phyloP scores from a whole-genome alignment of 2,797 vertebrate species.

The Echeneis naucrates region DNA sequence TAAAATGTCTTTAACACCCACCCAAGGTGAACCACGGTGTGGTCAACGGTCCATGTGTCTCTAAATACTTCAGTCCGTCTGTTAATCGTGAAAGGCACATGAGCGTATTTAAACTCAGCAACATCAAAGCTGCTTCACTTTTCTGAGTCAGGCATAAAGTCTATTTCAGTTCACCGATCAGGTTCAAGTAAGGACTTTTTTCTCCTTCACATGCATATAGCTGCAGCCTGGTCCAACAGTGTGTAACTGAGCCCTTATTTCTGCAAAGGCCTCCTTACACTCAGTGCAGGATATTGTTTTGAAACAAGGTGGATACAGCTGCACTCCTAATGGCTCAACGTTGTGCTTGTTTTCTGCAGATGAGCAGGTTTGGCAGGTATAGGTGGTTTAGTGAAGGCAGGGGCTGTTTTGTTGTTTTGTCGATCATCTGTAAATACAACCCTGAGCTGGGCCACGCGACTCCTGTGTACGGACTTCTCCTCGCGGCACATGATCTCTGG shows the following conservation, averaged over 20 bases:
- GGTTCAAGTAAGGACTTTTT: conserved; percentile 35
- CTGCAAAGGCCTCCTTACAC: conserved; percentile 5
- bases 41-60: conserved; percentile 28
- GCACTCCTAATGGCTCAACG: conserved; percentile 32
- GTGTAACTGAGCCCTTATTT: conserved; percentile 9
- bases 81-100: conserved; percentile 38
- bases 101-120: conserved; percentile 37
- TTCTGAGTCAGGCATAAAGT: conserved; percentile 51
- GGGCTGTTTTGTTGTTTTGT: conserved; percentile 20
- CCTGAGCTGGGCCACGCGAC: conserved; percentile 79
- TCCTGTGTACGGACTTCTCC: conserved; percentile 36
- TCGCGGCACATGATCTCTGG: conserved; percentile 47
- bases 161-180: conserved; percentile 18
- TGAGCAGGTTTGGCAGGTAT: conserved; percentile 81
- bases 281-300: conserved; percentile 5
- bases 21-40: background rate
- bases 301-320: conserved; percentile 15
- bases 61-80: conserved; percentile 26
- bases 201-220: conserved; percentile 9
- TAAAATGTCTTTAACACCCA: conserved; percentile 6
- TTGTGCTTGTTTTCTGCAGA: conserved; percentile 58
- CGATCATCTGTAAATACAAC: conserved; percentile 65
- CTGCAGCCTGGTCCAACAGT: conserved; percentile 15
- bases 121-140: conserved; percentile 62
- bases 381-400: conserved; percentile 69